Percentiles rank a stretch among this genome's conserved stretches.
These are phyloP conservation scores for Ptyas mucosa DNA, from an alignment of 2,113 vertebrate species.

Conservation along the genomic window DNA sequence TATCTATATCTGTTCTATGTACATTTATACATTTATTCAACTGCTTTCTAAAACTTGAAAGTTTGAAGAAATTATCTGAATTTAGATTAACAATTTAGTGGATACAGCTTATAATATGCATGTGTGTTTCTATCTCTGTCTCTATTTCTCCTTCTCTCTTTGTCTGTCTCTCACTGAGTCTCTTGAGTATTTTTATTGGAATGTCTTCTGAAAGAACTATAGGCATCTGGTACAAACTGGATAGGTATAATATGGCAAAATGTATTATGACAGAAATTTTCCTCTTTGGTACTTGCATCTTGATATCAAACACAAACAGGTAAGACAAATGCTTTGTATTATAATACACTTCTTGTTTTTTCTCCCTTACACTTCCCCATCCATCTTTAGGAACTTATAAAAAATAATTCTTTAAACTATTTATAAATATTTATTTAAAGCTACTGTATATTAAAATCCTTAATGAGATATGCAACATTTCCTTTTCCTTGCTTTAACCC, in stretches of 20 bases:
- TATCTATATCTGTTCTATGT: background rate
- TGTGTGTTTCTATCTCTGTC: background rate
- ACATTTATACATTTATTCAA: background rate
- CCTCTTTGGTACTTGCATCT: background rate
- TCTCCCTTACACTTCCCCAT: background rate
- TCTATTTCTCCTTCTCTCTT: too few relatives aligned
- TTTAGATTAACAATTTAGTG: background rate
- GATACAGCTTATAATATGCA: background rate
- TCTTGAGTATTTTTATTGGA: background rate
- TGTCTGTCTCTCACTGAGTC: too few relatives aligned
- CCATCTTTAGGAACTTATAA: background rate
- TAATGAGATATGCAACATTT: background rate
- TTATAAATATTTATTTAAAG: background rate
- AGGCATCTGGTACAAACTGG: background rate
- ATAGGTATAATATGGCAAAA: background rate
- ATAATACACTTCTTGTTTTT: background rate
- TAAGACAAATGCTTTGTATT: background rate
- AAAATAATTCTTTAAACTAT: background rate
- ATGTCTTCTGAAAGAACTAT: background rate
- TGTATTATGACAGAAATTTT: background rate
- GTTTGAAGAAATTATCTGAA: background rate
- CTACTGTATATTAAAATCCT: rapidly evolving
- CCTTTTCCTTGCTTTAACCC: background rate
- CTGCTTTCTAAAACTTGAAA: conserved; percentile 22
- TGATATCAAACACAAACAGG: background rate